Evolutionary conservation across 2,113 vertebrate genomes (phyloP).

Genomic region (Neoarius graeffei): DNA sequence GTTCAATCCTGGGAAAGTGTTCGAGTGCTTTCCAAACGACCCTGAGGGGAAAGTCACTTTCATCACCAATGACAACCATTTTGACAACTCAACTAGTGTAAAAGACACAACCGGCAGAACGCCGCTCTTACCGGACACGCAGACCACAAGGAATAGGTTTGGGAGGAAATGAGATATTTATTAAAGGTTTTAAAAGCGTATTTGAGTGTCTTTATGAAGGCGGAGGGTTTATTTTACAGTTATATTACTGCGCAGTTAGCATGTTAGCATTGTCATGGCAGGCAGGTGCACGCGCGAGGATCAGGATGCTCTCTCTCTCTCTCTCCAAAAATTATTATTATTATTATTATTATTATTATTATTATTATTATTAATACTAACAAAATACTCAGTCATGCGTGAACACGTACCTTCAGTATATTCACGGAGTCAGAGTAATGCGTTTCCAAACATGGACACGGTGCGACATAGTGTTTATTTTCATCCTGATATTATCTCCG

Average conservation of each 20-base stretch:
- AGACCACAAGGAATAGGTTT: neutral
- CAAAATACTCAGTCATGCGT: neutral
- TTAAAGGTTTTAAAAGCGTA: neutral
- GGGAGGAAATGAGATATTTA: neutral
- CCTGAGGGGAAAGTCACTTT: neutral
- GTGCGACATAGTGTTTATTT: constrained; percentile 50
- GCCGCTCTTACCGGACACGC: neutral
- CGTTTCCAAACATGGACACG: constrained; percentile 23
- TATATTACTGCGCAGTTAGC: neutral
- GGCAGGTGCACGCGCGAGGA: constrained; percentile 20
- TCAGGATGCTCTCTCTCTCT: too few species aligned
- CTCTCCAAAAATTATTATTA: too few species aligned
- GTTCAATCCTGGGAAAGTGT: neutral
- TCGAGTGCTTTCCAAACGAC: too few species aligned
- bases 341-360: too few species aligned
- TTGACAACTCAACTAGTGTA: constrained; percentile 17
- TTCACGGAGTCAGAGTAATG: constrained; percentile 32
- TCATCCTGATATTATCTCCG: constrained; percentile 36
- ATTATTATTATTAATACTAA: neutral
- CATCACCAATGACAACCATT: constrained; percentile 15
- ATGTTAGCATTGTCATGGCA: neutral
- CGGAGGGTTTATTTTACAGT: too few species aligned
- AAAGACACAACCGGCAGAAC: neutral
- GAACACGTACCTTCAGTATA: constrained; percentile 61
- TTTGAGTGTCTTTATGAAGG: neutral